A percentile compares a stretch with the other conserved stretches of the same genome.
These are phyloP conservation scores for Haliaeetus leucogaster DNA, from an alignment of 2,113 vertebrate species.

Conservation along the genomic window DNA sequence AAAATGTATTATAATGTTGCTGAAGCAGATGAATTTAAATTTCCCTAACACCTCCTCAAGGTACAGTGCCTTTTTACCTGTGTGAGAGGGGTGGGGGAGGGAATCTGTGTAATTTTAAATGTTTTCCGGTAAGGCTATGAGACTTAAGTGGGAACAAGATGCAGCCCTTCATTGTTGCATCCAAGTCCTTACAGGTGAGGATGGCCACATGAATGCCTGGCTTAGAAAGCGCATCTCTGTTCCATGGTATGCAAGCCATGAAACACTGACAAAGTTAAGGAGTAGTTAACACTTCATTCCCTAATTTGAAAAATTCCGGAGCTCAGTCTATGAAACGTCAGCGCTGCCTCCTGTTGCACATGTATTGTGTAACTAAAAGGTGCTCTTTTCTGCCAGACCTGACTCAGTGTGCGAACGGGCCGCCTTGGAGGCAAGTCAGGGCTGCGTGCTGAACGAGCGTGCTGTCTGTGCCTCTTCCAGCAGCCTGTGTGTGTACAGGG, in stretches of 20 bases:
- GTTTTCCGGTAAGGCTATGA: background rate
- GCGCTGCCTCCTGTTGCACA: background rate
- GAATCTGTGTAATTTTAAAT: background rate
- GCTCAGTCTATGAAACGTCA: background rate
- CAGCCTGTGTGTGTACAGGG: fast-evolving
- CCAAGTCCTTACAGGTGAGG: background rate
- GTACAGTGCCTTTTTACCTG: background rate
- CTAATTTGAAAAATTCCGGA: background rate
- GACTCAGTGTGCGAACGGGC: background rate
- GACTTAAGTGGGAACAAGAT: background rate
- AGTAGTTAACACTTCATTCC: background rate
- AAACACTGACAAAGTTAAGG: background rate
- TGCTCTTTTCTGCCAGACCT: background rate
- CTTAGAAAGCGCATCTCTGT: background rate
- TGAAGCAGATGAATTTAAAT: background rate
- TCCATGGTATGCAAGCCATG: fast-evolving
- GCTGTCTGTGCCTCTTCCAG: background rate
- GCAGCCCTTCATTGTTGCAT: background rate
- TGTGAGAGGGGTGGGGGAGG: background rate
- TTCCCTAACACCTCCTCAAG: background rate
- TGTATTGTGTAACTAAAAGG: background rate
- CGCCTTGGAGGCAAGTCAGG: background rate
- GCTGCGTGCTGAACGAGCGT: background rate
- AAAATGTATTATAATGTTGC: fast-evolving
- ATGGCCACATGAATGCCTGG: fast-evolving